Evolutionary conservation across 2,888 invertebrate species (phyloP), one percentile per base, ranked within the genome.

Genomic region (Apodemia duryi): DNA sequence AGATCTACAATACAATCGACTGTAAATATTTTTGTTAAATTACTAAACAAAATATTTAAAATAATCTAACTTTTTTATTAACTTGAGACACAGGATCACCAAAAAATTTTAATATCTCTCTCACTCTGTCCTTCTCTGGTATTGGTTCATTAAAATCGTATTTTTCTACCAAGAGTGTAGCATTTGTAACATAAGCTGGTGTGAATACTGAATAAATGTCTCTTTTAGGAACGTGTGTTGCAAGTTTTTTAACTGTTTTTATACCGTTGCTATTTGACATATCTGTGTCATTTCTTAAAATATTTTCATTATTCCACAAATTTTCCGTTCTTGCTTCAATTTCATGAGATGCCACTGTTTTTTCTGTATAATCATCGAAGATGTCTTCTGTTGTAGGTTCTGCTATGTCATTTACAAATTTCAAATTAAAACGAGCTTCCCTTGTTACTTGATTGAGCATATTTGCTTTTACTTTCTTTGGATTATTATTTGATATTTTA

Each of bases 111-210:
- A 81, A 62, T 46, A 73, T 67, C 41, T 86, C 82, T 0, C 75
- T 75, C 41, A 78, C 77, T 29, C 83, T 74, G 63, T 87, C 87
- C 3, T 63, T 74, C 28, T 84, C 86, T 4, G 88, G 88, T 3
- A 88, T 66, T 0, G 86, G 85, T 66, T 88, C 88, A 41, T 83
- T 70, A n/a, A 87, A 86, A 62, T 85, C 78, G 61, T 86, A 88
- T 67, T 76, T 80, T 21, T 86, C 85, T 0, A 80, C 83, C 0
- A 82, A 69, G 2, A 74, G 75, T 0, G 84, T 83, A 3, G 83
- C 35, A 32, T 79, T 81, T 0, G 71, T 78, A 11, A 76, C 75
- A 67, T 84, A 86, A 69, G 83, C 81, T 0, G 86, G 85, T 41
- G 81, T 82, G 2, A 74, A 77, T 60, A 83, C 72, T 62, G 75